Evolutionary conservation across 2,888 invertebrate species (phyloP).

Genomic region (Amaurobius ferox): DNA sequence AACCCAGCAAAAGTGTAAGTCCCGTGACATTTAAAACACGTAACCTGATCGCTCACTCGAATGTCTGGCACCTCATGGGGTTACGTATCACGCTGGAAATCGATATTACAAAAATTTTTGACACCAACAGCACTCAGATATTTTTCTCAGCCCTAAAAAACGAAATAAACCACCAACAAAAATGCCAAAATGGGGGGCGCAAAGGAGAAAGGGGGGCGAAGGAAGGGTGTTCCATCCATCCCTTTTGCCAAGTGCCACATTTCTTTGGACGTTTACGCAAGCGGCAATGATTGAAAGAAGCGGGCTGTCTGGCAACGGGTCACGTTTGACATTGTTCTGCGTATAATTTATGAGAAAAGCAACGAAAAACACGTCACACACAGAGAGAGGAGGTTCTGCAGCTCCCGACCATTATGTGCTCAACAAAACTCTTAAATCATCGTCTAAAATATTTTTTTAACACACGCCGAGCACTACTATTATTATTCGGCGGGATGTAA

Average conservation of each 20-base stretch:
- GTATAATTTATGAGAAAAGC: slow-evolving; percentile 66
- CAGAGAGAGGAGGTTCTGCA: slow-evolving; percentile 41
- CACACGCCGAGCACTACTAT: slow-evolving; percentile 53
- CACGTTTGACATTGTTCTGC: slow-evolving; percentile 72
- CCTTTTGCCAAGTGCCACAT: slow-evolving; percentile 71
- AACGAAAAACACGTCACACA: slow-evolving; percentile 71
- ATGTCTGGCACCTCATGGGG: background rate
- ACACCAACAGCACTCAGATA: background rate
- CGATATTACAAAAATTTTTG: slow-evolving; percentile 9
- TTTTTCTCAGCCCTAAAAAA: background rate
- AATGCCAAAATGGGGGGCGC: background rate
- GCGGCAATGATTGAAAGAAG: slow-evolving; percentile 71
- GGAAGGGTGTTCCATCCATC: slow-evolving; percentile 40
- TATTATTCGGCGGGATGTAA: slow-evolving; percentile 66
- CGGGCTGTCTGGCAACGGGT: slow-evolving; percentile 67
- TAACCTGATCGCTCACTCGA: no score
- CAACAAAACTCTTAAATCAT: slow-evolving; percentile 73
- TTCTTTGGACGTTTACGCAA: slow-evolving; percentile 73
- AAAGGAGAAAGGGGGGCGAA: slow-evolving; percentile 1
- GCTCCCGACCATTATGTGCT: slow-evolving; percentile 71
- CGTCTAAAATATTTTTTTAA: slow-evolving; percentile 63
- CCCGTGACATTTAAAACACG: no score
- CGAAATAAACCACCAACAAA: background rate
- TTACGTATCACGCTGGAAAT: background rate
- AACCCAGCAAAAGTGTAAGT: no score